Percentiles rank a stretch among this genome's conserved stretches.
Conservation (phyloP, 2,888 invertebrate species). For the Dermolepida albohirtum region DNA sequence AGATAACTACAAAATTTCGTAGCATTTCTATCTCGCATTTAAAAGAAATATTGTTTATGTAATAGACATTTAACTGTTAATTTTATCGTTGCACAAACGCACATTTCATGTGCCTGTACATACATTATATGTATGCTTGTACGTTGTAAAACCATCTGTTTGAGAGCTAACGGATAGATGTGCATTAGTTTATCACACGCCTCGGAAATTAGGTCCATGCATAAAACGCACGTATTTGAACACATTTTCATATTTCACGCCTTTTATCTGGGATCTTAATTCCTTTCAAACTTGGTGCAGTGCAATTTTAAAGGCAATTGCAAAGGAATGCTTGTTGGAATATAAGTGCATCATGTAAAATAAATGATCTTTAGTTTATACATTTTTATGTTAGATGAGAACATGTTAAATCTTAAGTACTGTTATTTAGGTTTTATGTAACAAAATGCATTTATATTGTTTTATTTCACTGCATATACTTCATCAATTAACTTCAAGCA, state of each 20-base stretch:
- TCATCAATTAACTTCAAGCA: too few species aligned
- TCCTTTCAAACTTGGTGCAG: not conserved
- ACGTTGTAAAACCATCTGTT: slow-evolving; percentile 25
- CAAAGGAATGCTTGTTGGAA: too few species aligned
- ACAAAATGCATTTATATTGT: too few species aligned
- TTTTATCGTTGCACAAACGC: slow-evolving; percentile 17
- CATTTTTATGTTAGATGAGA: too few species aligned
- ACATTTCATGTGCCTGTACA: slow-evolving; percentile 19
- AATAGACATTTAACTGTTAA: slow-evolving; percentile 25
- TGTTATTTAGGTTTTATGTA: too few species aligned
- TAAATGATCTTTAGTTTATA: too few species aligned
- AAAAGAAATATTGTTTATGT: slow-evolving; percentile 17
- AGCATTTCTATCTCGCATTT: slow-evolving; percentile 10
- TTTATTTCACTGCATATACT: too few species aligned
- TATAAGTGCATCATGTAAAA: too few species aligned
- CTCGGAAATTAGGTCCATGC: slow-evolving; percentile 13
- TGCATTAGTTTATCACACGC: slow-evolving; percentile 20
- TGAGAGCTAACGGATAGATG: not conserved
- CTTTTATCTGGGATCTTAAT: slow-evolving; percentile 19
- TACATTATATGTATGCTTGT: too few species aligned
- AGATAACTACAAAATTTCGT: not conserved
- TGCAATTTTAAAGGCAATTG: not conserved
- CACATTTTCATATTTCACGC: slow-evolving; percentile 21
- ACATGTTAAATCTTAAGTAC: too few species aligned
- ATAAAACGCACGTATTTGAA: slow-evolving; percentile 8